A percentile compares a stretch with the other conserved stretches of the same genome.
These are phyloP conservation scores for Carcinoscorpius rotundicauda DNA, from an alignment of 1,140 invertebrate genomes.

Conservation along the genomic window DNA sequence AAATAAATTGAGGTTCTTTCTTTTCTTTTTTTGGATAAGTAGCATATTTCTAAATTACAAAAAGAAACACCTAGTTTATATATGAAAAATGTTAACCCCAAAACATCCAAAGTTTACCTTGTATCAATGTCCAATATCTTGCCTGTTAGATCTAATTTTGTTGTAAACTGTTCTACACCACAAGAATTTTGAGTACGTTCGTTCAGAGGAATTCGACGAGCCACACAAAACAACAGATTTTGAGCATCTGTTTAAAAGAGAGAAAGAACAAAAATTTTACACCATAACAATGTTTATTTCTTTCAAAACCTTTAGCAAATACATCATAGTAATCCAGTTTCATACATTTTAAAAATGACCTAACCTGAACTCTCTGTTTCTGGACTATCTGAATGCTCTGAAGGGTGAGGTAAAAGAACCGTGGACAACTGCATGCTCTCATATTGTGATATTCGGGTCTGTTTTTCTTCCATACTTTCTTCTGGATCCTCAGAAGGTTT, in stretches of 20 bases:
- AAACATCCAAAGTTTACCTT: constrained; percentile 28
- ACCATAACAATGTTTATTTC: too few relatives aligned
- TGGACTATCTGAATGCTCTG: background rate
- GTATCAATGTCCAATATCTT: constrained; percentile 68
- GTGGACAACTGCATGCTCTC: constrained; percentile 54
- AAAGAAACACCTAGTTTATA: too few relatives aligned
- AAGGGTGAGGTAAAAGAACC: constrained; percentile 26
- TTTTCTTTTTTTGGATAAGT: too few relatives aligned
- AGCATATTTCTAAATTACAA: too few relatives aligned
- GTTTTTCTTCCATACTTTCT: constrained; percentile 63
- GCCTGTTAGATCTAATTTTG: constrained; percentile 72
- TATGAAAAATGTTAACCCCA: background rate
- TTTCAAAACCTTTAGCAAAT: too few relatives aligned
- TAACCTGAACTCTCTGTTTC: background rate
- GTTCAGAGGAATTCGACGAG: constrained; percentile 62
- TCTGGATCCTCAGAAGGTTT: constrained; percentile 58
- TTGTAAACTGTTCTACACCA: constrained; percentile 73
- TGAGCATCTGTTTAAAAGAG: constrained; percentile 35
- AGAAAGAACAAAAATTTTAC: too few relatives aligned
- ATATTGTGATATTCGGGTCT: constrained; percentile 54
- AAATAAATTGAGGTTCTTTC: too few relatives aligned
- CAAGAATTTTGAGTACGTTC: constrained; percentile 44
- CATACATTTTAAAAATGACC: background rate
- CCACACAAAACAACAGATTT: constrained; percentile 62
- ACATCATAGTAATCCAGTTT: background rate